These are phyloP conservation scores for roundworm (Caenorhabditis elegans) DNA, from an alignment of 1,140 invertebrate genomes.

Conservation along the genomic window WBcel235 BX284605.5:5244001-5244500, in stretches of 20 bases:
- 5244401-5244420: no score
- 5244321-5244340: slow-evolving; percentile 8
- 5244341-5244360: not conserved
- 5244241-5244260: slow-evolving; percentile 31
- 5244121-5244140: slow-evolving; percentile 59
- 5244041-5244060: no score
- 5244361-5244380: not conserved
- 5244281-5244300: not conserved
- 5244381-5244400: not conserved
- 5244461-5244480: no score
- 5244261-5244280: not conserved
- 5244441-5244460: no score
- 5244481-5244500: no score
- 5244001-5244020: no score
- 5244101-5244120: no score
- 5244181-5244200: slow-evolving; percentile 35
- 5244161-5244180: slow-evolving; percentile 47
- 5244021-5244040: no score
- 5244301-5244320: slow-evolving; percentile 41
- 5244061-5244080: no score
- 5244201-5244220: slow-evolving; percentile 49
- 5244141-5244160: slow-evolving; percentile 43
- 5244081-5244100: no score
- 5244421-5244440: not conserved
- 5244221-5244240: slow-evolving; percentile 57